Evolutionary conservation across 2,797 vertebrate species (phyloP).

Genomic region (Sylvia borin): DNA sequence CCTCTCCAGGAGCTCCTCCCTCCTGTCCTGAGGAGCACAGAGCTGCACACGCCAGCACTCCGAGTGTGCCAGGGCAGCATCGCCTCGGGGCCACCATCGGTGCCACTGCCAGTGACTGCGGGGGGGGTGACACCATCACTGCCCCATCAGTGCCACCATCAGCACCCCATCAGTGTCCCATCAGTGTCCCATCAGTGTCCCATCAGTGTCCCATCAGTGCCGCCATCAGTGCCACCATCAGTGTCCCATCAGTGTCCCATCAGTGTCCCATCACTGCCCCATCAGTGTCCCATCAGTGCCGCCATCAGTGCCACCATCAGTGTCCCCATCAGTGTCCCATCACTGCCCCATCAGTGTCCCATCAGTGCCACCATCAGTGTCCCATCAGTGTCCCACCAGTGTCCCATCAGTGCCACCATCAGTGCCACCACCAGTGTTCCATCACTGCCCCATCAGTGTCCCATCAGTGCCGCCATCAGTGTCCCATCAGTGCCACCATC

Average conservation of each 20-base stretch:
- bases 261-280: no score
- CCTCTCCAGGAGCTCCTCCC: neutral
- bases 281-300: neutral
- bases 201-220: no score
- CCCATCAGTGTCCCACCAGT: neutral
- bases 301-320: fast-evolving
- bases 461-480: neutral
- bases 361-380: neutral
- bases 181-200: no score
- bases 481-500: neutral
- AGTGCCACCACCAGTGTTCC: neutral
- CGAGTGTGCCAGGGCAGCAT: neutral
- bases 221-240: no score
- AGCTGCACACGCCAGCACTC: neutral
- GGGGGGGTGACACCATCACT: neutral
- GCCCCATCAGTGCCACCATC: neutral
- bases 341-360: no score
- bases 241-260: no score
- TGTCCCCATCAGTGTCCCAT: neutral
- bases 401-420: no score
- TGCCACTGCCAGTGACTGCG: neutral
- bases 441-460: neutral
- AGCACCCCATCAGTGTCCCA: neutral
- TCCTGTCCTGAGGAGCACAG: neutral
- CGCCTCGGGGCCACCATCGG: neutral